Percentiles rank a stretch among this genome's conserved stretches.
Conservation (phyloP, 2,888 invertebrate species). For the Ellobium chinense region DNA sequence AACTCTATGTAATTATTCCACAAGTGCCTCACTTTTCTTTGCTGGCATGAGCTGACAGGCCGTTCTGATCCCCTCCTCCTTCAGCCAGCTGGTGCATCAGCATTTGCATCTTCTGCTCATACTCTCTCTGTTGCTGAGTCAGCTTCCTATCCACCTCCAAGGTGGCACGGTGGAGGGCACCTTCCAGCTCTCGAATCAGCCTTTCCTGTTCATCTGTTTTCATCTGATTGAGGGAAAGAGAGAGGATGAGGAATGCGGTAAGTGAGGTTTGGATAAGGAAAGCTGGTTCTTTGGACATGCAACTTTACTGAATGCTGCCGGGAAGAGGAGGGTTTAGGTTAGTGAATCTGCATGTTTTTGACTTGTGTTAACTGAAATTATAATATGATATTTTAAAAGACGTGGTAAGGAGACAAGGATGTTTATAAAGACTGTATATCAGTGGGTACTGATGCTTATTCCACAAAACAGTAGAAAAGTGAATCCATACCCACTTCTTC, state of each 20-base stretch:
- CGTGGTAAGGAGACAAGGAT: too few relatives aligned
- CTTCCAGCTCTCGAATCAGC: slow-evolving; percentile 72
- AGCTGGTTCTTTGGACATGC: too few relatives aligned
- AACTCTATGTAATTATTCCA: too few relatives aligned
- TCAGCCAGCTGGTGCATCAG: slow-evolving; percentile 75
- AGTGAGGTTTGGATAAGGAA: neutral
- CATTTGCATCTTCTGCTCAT: slow-evolving; percentile 76
- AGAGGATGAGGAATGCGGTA: neutral
- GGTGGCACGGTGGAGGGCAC: slow-evolving; percentile 69
- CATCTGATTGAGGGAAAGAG: slow-evolving; percentile 58
- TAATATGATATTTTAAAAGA: too few relatives aligned
- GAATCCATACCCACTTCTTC: too few relatives aligned
- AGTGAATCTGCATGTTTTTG: too few relatives aligned
- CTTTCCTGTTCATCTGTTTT: slow-evolving; percentile 76
- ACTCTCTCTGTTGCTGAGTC: slow-evolving; percentile 75
- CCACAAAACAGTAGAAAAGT: too few relatives aligned
- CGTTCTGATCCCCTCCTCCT: slow-evolving; percentile 44
- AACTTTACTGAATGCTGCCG: too few relatives aligned
- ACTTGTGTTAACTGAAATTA: too few relatives aligned
- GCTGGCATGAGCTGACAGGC: neutral
- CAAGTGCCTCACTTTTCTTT: slow-evolving; percentile 16
- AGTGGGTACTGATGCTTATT: too few relatives aligned
- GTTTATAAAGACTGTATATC: too few relatives aligned
- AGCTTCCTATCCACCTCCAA: slow-evolving; percentile 74
- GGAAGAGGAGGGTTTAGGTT: too few relatives aligned